Evolutionary conservation across 2,113 vertebrate genomes (phyloP), one percentile per base, ranked within the genome.

Genomic region (Taxidea taxus): DNA sequence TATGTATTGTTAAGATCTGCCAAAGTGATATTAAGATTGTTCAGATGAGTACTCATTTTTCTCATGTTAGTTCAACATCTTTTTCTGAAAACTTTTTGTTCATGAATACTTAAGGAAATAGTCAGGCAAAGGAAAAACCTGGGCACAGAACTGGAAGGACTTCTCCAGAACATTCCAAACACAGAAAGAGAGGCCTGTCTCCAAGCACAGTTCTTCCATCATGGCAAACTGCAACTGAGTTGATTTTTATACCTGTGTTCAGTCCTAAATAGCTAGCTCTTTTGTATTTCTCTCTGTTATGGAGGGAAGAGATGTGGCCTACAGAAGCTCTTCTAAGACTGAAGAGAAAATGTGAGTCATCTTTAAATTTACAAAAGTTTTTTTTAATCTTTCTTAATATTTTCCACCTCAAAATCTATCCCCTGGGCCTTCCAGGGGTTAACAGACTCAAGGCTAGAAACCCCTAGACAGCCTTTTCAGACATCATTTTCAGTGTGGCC

Each of bases 1-100:
- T 87, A 60, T 27, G 7, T 72, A 56, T 86, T 68, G 39, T 93
- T 97, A 92, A 93, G 51, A 89, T 39, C 74, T 42, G 78, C 16
- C 3, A 23, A 84, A 95, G 18, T 23, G 37, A 68, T 68, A 82
- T 39, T 82, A 81, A 84, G 34, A 23, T 85, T n/a, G 37, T 77
- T 81, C 78, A 49, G 42, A 77, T 13, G 75, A 90, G 25, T 37
- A 27, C 42, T 81, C n/a, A n/a, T 78, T 95, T 91, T 97, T 64
- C 68, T 96, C 58, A 9, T 47, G 9, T 75, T 72, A 75, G 2
- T 42, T 84, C 27, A 94, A 8, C 25, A 56, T 95, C 85, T 92
- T 92, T 81, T 49, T 94, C 49, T 23, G n/a, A 90, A 95, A 37
- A 87, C 72, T 87, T 97, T 83, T 84, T 92, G 94, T 44, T 95